These are phyloP conservation scores for Rissa tridactyla DNA, from an alignment of 2,113 vertebrate genomes.

Conservation along the genomic window DNA sequence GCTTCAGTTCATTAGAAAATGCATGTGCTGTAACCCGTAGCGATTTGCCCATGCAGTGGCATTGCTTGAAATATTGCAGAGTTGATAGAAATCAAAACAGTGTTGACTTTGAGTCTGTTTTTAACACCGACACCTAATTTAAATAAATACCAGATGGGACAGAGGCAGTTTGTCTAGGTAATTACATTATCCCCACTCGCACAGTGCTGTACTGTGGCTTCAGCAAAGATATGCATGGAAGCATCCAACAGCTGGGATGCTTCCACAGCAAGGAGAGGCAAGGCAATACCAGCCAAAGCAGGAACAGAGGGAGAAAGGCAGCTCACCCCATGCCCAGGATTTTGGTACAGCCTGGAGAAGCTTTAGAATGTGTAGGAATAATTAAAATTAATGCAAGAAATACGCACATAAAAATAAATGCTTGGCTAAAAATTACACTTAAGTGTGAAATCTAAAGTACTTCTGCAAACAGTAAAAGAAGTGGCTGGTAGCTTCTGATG, in stretches of 20 bases:
- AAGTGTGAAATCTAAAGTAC: neutral
- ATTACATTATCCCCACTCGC: neutral
- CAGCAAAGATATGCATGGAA: neutral
- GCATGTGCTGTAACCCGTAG: neutral
- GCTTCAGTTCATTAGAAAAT: neutral
- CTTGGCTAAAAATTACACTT: neutral
- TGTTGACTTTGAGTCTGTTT: neutral
- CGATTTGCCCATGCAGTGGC: fast-evolving
- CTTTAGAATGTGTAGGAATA: neutral
- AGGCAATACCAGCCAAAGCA: neutral
- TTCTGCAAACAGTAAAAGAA: neutral
- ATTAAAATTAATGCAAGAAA: neutral
- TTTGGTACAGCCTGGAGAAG: neutral
- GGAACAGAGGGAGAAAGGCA: neutral
- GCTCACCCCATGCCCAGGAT: neutral
- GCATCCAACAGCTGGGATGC: neutral
- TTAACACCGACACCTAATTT: neutral
- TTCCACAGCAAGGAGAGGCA: neutral
- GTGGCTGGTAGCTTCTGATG: neutral
- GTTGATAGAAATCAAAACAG: neutral
- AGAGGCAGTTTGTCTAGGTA: neutral
- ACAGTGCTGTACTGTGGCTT: neutral
- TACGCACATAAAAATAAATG: neutral
- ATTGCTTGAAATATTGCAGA: fast-evolving
- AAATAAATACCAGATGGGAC: neutral